A percentile compares a stretch with the other conserved stretches of the same genome.
Evolutionary conservation across 2,113 vertebrate genomes (phyloP).

Genomic region (Mesoclemmys tuberculata): DNA sequence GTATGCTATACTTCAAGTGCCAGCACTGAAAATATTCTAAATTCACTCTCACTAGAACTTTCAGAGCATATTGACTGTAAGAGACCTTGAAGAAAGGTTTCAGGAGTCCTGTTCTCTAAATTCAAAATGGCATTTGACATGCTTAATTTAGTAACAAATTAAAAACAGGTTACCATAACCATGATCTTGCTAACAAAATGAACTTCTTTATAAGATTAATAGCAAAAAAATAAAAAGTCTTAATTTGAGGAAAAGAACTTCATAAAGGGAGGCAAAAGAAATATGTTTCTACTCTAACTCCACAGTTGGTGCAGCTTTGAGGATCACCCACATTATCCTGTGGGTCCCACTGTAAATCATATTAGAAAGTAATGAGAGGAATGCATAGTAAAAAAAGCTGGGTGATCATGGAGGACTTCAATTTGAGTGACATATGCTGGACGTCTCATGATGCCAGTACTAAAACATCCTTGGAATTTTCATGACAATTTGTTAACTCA

Average conservation of each 20-base stretch:
- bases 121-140: neutral
- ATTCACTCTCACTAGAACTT: neutral
- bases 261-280: neutral
- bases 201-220: no score
- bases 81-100: neutral
- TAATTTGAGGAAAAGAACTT: neutral
- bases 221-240: neutral
- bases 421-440: no score
- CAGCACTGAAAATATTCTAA: accelerated
- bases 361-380: neutral
- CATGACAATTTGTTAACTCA: no score
- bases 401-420: neutral
- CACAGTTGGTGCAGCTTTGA: neutral
- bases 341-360: neutral
- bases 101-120: neutral
- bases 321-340: neutral
- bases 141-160: neutral
- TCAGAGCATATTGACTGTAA: neutral
- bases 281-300: neutral
- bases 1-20: neutral
- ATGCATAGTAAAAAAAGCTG: neutral
- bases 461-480: no score
- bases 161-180: neutral
- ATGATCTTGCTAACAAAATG: accelerated
- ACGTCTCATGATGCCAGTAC: no score